Percentiles rank a stretch among this genome's conserved stretches.
These are phyloP conservation scores for Campoletis sonorensis DNA, from an alignment of 1,140 invertebrate genomes.

Conservation along the genomic window DNA sequence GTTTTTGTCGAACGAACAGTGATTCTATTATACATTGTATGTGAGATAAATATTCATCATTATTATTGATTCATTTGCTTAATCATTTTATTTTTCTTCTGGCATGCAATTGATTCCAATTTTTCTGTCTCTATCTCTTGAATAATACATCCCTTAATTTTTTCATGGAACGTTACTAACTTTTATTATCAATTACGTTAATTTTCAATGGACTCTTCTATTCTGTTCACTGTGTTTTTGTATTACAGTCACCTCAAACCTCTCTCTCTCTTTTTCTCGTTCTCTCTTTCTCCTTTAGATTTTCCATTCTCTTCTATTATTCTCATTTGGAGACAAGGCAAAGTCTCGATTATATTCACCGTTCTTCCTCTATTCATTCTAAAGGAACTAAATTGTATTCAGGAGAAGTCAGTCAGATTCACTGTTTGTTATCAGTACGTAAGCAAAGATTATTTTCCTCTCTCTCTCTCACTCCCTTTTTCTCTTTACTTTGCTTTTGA, in stretches of 20 bases:
- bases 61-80: background rate
- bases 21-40: slow-evolving; percentile 14
- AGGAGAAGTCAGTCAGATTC: background rate
- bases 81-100: slow-evolving; percentile 4
- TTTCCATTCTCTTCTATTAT: background rate
- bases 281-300: background rate
- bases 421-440: slow-evolving; percentile 17
- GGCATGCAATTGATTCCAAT: slow-evolving; percentile 4
- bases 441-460: slow-evolving; percentile 2
- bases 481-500: background rate
- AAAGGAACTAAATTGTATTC: slow-evolving; percentile 13
- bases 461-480: background rate
- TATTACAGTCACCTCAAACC: background rate
- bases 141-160: too few relatives aligned
- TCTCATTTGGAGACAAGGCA: too few relatives aligned
- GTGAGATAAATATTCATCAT: slow-evolving; percentile 19
- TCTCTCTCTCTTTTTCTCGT: background rate
- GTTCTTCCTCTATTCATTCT: background rate
- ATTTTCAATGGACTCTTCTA: background rate
- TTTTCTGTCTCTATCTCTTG: background rate
- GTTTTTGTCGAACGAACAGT: slow-evolving; percentile 7
- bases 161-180: too few relatives aligned
- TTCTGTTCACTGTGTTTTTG: background rate
- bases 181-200: background rate
- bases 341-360: background rate